Conservation (phyloP, 1,140 invertebrate species). For the Drosophila neocordata region DNA sequence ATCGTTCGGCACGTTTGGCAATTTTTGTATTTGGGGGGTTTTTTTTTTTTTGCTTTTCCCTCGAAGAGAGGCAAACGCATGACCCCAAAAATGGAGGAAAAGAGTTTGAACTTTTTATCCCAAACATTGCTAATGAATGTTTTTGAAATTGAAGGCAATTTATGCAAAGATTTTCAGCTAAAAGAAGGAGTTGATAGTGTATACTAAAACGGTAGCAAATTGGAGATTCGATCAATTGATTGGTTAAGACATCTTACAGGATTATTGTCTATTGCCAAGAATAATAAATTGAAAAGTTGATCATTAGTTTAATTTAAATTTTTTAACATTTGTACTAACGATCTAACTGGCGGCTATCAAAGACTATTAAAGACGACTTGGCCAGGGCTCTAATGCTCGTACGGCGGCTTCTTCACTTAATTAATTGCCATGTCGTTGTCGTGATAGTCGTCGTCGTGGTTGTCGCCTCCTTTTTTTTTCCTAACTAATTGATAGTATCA, state of each 20-base stretch:
- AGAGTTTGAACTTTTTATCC: constrained; percentile 53
- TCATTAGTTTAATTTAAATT: constrained; percentile 1
- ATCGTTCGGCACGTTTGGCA: constrained; percentile 40
- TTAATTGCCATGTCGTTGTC: constrained; percentile 43
- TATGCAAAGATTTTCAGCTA: constrained; percentile 26
- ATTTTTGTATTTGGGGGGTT: constrained; percentile 1
- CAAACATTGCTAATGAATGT: constrained; percentile 10
- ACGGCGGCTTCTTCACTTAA: constrained; percentile 26
- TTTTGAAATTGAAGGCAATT: constrained; percentile 23
- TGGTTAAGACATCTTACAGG: background rate
- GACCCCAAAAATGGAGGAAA: constrained; percentile 19
- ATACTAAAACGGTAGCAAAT: background rate
- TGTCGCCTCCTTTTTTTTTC: constrained; percentile 1
- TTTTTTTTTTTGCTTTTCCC: constrained; percentile 33
- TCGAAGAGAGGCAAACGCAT: constrained; percentile 35
- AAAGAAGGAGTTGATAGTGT: background rate
- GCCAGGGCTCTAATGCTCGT: too few species aligned
- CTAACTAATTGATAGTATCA: constrained; percentile 70
- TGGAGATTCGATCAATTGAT: background rate
- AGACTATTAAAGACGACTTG: constrained; percentile 5
- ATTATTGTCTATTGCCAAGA: background rate
- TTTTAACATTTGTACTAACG: constrained; percentile 1
- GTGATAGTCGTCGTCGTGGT: constrained; percentile 1
- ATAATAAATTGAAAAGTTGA: background rate
- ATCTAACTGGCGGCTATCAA: background rate